Percentiles rank a stretch among this genome's conserved stretches.
phyloP scores from a whole-genome alignment of 2,113 vertebrate genomes.

The Colaptes auratus region DNA sequence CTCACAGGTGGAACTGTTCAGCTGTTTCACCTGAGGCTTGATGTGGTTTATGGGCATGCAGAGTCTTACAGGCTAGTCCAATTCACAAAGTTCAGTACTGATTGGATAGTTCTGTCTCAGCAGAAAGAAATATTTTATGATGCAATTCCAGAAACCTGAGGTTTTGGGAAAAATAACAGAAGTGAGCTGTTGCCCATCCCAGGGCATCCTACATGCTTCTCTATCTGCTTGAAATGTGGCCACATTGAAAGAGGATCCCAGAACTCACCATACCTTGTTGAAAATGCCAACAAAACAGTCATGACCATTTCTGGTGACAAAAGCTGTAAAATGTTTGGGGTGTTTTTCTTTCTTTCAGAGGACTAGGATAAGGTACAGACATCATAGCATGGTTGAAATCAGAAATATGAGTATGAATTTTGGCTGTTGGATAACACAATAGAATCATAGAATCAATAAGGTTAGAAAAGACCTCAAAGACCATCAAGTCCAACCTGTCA shows the following conservation, averaged over 20 bases:
- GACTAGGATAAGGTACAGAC: neutral
- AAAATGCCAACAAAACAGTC: neutral
- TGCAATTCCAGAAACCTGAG: neutral
- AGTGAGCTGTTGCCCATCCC: neutral
- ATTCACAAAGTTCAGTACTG: accelerated
- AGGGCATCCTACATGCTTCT: neutral
- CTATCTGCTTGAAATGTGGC: neutral
- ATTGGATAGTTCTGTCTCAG: neutral
- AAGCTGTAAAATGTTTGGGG: neutral
- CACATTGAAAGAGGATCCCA: neutral
- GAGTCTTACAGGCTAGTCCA: neutral
- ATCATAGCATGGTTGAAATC: neutral
- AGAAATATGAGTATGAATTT: neutral
- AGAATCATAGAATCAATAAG: no score
- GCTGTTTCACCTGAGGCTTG: neutral
- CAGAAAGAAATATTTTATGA: neutral
- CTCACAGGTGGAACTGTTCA: neutral
- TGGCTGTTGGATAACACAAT: neutral
- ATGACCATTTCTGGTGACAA: neutral
- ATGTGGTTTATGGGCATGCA: neutral
- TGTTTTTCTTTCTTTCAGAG: neutral
- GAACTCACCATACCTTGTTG: neutral
- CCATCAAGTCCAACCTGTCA: no score
- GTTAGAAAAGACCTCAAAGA: no score
- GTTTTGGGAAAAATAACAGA: neutral